Conservation (phyloP, 2,797 vertebrate species). For the Sphaeramia orbicularis region DNA sequence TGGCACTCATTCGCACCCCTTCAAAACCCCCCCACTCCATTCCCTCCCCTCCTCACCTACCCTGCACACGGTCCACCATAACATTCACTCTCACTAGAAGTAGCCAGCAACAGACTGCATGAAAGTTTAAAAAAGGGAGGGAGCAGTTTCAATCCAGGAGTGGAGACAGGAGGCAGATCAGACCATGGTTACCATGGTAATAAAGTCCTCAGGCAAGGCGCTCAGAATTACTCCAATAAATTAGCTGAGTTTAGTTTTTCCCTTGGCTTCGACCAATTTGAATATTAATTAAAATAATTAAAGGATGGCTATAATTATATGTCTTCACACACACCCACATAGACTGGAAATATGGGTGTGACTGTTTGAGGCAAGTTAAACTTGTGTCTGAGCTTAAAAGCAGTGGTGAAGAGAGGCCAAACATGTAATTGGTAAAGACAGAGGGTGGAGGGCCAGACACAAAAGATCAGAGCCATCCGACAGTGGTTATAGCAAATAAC, state of each 20-base stretch:
- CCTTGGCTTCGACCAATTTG: conserved; percentile 39
- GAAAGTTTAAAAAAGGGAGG: conserved; percentile 49
- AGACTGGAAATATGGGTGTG: conserved; percentile 32
- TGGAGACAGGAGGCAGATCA: conserved; percentile 35
- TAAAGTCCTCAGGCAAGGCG: conserved; percentile 15
- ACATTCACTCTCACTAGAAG: conserved; percentile 76
- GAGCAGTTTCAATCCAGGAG: conserved; percentile 48
- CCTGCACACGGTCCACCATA: conserved; percentile 55
- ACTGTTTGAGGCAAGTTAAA: conserved; percentile 42
- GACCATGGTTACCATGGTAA: conserved; percentile 69
- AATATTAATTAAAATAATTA: conserved; percentile 65
- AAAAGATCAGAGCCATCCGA: conserved; percentile 58
- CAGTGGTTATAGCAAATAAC: conserved; percentile 28
- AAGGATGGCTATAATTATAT: conserved; percentile 54
- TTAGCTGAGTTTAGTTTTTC: conserved; percentile 47
- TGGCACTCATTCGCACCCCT: conserved; percentile 82
- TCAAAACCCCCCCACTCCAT: conserved; percentile 36
- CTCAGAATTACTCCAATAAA: conserved; percentile 39
- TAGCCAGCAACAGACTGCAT: conserved; percentile 62
- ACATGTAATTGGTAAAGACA: conserved; percentile 71
- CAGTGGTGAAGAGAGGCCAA: conserved; percentile 39
- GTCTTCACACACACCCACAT: conserved; percentile 20
- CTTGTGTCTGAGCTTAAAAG: conserved; percentile 37
- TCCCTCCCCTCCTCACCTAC: conserved; percentile 33
- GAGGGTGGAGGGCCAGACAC: conserved; percentile 58